Conservation (phyloP, 2,797 vertebrate species). For the Florisuga fusca region DNA sequence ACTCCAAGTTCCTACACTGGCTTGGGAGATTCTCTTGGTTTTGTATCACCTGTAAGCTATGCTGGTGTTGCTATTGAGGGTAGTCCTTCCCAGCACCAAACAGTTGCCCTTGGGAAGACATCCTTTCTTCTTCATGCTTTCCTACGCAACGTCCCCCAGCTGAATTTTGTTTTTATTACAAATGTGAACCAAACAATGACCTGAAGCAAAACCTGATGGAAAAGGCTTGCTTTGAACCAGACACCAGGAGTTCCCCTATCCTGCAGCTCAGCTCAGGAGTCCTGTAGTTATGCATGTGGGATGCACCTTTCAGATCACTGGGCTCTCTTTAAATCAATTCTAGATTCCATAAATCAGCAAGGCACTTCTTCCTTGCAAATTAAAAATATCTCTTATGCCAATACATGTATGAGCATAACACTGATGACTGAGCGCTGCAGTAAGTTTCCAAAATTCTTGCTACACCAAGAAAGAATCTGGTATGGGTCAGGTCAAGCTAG, state of each 20-base stretch:
- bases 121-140: neutral
- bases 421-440: accelerated
- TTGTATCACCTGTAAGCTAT: neutral
- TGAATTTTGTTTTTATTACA: neutral
- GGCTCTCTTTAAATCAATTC: neutral
- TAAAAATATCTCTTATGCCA: neutral
- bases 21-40: neutral
- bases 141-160: neutral
- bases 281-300: neutral
- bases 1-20: neutral
- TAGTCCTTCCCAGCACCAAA: neutral
- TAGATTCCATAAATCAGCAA: neutral
- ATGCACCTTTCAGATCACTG: neutral
- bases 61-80: neutral
- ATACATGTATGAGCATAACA: neutral
- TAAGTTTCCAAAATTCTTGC: neutral
- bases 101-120: neutral
- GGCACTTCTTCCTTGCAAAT: neutral
- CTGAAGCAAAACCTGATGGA: neutral
- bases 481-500: neutral
- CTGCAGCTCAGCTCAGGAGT: neutral
- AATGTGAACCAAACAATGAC: neutral
- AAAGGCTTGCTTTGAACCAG: neutral
- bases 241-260: neutral
- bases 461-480: neutral